Percentiles rank a stretch among this genome's conserved stretches.
Conservation (phyloP, 2,888 invertebrate species). For the Mycalesis mineus region DNA sequence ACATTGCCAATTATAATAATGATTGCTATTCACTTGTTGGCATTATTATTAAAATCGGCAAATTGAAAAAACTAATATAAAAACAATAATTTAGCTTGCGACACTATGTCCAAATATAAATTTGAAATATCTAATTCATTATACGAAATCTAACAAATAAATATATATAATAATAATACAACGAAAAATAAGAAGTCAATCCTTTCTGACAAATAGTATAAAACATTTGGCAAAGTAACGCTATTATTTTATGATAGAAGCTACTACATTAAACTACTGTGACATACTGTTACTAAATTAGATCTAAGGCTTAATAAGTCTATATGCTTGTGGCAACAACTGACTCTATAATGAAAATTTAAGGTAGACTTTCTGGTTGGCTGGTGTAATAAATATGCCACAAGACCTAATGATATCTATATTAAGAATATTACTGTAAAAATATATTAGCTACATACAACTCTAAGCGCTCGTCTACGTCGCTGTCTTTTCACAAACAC, state of each 20-base stretch:
- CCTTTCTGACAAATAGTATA: not conserved
- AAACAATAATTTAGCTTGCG: too few species aligned
- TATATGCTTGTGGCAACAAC: not conserved
- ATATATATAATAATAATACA: not conserved
- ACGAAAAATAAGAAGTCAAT: not conserved
- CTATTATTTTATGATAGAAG: not conserved
- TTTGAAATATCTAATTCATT: too few species aligned
- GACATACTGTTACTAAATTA: not conserved
- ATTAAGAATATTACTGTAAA: slow-evolving; percentile 15
- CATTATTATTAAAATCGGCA: too few species aligned
- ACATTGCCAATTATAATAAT: too few species aligned
- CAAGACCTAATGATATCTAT: not conserved
- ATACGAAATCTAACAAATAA: not conserved
- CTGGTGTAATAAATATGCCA: not conserved
- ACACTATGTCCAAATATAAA: too few species aligned
- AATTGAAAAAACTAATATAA: too few species aligned
- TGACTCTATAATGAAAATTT: not conserved
- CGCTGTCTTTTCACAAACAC: slow-evolving; percentile 15
- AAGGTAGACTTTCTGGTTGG: not conserved
- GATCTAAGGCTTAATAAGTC: not conserved
- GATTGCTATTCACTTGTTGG: too few species aligned
- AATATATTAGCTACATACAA: slow-evolving; percentile 20
- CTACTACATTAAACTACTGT: not conserved
- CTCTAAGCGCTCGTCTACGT: slow-evolving; percentile 18
- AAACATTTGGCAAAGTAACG: not conserved